These are phyloP conservation scores for Rhadina sibilatrix DNA, from an alignment of 2,113 vertebrate genomes.

Conservation along the genomic window DNA sequence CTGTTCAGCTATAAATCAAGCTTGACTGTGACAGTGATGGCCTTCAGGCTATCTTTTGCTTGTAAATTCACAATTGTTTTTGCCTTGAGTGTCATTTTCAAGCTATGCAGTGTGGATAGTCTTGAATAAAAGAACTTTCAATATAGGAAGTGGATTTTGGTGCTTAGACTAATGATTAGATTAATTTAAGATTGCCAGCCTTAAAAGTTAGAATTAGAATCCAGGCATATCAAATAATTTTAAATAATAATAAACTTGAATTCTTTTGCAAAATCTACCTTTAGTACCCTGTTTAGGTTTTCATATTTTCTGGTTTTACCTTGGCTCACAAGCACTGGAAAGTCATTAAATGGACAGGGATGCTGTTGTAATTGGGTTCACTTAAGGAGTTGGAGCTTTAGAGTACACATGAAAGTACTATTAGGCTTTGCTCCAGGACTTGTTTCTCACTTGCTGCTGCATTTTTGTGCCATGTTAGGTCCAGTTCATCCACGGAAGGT, in stretches of 20 bases:
- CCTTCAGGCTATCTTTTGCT: neutral
- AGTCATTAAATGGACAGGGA: neutral
- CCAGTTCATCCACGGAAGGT: rapidly evolving
- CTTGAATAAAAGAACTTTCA: neutral
- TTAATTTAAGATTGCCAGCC: neutral
- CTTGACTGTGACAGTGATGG: neutral
- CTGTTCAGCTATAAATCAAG: neutral
- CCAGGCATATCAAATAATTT: neutral
- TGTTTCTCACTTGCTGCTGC: neutral
- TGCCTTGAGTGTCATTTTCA: neutral
- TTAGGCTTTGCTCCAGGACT: neutral
- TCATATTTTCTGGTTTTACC: neutral
- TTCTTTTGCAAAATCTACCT: neutral
- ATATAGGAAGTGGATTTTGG: neutral
- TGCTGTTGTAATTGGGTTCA: neutral
- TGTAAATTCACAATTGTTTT: neutral
- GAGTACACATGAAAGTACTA: neutral
- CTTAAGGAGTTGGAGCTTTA: neutral
- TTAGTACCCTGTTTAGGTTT: neutral
- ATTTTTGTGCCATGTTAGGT: rapidly evolving
- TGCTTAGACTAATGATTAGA: neutral
- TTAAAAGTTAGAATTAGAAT: neutral
- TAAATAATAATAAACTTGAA: neutral
- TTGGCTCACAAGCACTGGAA: neutral
- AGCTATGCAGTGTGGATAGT: neutral